These are phyloP conservation scores for Drosophila kanapiae DNA, from an alignment of 1,140 invertebrate species.

Conservation along the genomic window DNA sequence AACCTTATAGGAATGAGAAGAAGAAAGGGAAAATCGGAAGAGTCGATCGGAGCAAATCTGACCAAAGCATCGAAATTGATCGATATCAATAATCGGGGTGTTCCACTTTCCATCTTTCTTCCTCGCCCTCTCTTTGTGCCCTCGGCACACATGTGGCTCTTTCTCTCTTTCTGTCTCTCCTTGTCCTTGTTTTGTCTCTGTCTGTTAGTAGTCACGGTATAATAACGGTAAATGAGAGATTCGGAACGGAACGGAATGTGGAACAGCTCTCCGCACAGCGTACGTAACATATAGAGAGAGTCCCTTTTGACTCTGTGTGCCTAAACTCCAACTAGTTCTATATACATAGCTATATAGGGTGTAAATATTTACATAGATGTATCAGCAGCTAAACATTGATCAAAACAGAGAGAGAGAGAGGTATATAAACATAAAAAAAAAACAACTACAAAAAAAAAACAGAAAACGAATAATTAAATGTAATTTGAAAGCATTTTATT, in stretches of 20 bases:
- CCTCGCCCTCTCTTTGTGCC: not conserved
- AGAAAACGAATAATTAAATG: conserved; percentile 75
- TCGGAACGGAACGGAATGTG: conserved; percentile 20
- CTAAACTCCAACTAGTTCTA: conserved; percentile 48
- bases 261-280: conserved; percentile 22
- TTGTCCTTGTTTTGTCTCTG: conserved; percentile 28
- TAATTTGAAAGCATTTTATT: conserved; percentile 82
- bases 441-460: conserved; percentile 21
- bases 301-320: conserved; percentile 22
- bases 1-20: not conserved
- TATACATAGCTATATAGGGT: conserved; percentile 54
- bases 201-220: conserved; percentile 28
- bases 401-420: conserved; percentile 19
- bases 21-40: not conserved
- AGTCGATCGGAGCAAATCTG: conserved; percentile 1
- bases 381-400: conserved; percentile 43
- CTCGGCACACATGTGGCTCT: too few species aligned
- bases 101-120: conserved; percentile 4
- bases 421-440: conserved; percentile 30
- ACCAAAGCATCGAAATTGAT: not conserved
- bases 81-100: conserved; percentile 1
- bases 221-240: conserved; percentile 24
- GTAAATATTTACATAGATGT: conserved; percentile 55
- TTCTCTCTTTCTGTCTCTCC: conserved; percentile 3
- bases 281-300: conserved; percentile 26